Conservation (phyloP, 2,113 vertebrate species). For the Arizona elegans region DNA sequence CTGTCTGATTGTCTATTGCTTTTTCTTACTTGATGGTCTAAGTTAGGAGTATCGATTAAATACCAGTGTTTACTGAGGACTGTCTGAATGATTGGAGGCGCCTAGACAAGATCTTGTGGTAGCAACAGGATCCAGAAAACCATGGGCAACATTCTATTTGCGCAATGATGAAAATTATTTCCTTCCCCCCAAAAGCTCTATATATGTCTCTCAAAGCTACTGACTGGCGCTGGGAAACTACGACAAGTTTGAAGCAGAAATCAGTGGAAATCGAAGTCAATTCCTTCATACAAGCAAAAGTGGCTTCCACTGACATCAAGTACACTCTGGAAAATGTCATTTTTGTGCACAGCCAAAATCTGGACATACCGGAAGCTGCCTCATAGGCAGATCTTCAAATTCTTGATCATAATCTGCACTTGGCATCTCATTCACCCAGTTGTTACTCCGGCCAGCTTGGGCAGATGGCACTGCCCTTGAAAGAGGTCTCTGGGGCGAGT, state of each 20-base stretch:
- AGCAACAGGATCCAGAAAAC: background rate
- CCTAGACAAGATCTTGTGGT: background rate
- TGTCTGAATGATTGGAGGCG: background rate
- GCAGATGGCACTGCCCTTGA: background rate
- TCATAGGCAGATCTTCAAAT: background rate
- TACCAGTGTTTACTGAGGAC: background rate
- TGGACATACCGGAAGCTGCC: background rate
- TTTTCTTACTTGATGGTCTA: background rate
- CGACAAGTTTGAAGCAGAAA: background rate
- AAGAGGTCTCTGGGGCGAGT: rapidly evolving
- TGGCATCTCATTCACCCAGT: background rate
- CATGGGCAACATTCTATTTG: background rate
- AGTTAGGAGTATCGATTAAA: background rate
- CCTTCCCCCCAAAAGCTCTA: background rate
- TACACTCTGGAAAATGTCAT: background rate
- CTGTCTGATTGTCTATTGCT: background rate
- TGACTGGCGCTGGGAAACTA: background rate
- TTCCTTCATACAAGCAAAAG: background rate
- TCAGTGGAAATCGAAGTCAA: background rate
- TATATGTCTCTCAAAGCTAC: background rate
- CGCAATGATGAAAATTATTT: background rate
- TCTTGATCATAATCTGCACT: conserved; percentile 10
- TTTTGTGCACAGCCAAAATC: background rate
- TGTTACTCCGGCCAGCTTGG: rapidly evolving
- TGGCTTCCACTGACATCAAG: background rate